Evolutionary conservation across 2,888 invertebrate species (phyloP), one percentile per base, ranked within the genome.

Genomic region (Alloscopus bannaensis): DNA sequence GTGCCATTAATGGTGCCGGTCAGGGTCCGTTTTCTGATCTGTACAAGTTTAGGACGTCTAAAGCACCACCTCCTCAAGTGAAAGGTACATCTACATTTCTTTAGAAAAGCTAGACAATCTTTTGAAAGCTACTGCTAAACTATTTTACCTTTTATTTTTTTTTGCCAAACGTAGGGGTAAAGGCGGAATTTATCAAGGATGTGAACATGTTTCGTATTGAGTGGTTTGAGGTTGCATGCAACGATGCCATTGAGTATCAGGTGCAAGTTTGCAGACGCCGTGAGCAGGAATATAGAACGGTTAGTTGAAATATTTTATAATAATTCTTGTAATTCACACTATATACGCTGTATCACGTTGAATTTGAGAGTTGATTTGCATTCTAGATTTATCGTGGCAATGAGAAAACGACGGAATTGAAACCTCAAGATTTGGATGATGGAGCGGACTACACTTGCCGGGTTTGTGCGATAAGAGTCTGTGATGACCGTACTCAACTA

Each of bases 1-100:
- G 93, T 86, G 95, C 95, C 64, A 92, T 93, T 85, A 95, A 95
- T 88, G 94, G 94, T 88, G 95, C 94, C 77, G 96, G 96, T 13
- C 92, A 93, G 86, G 96, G 96, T 20, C 92, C 92, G 40, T 95
- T 93, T 90, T 94, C 95, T 3, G 90, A 90, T 77, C 90, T 92
- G 66, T 91, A 92, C 88, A 89, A 91, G 76, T 95, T 93, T 88
- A 90, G 90, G 86, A 97, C 97, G 40, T 90, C 90, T 79, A 91
- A 93, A 84, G 94, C 96, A 36, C 94, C 95, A 75, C 97, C 97
- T 31, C 92, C 93, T 70, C 91, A 93, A 81, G 91, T 95, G 57
- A 94, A 94, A 90, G 89, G 91, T 90, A 86, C 24, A 29, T 40
- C 6, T 22, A 28, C 42, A 22, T 47, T 36, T n/a, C n/a, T n/a